These are phyloP conservation scores for Telmatochromis sp. DNA, from an alignment of 2,113 vertebrate genomes.

Conservation along the genomic window DNA sequence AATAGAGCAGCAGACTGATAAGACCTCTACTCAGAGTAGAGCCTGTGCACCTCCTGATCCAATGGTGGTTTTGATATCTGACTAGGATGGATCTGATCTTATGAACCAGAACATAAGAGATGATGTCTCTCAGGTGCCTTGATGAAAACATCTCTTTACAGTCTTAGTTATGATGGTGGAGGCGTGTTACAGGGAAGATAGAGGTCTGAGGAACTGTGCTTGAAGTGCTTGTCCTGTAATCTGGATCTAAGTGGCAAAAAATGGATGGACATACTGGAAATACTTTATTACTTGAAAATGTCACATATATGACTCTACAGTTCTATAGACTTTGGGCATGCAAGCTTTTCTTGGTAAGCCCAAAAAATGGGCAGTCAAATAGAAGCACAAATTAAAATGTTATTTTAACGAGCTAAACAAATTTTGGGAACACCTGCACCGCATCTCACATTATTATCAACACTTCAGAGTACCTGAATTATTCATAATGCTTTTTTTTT, in stretches of 20 bases:
- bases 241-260: neutral
- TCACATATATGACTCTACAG: neutral
- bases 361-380: neutral
- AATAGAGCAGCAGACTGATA: neutral
- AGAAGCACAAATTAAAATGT: neutral
- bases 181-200: neutral
- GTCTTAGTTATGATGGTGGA: neutral
- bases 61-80: neutral
- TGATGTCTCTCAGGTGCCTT: neutral
- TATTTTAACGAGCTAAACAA: neutral
- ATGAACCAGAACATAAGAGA: neutral
- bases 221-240: neutral
- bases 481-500: neutral
- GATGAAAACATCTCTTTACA: neutral
- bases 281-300: neutral
- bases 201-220: neutral
- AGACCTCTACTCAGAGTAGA: neutral
- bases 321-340: neutral
- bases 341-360: neutral
- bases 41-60: neutral
- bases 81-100: neutral
- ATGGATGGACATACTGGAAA: neutral
- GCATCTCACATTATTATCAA: neutral
- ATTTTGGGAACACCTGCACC: neutral
- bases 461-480: neutral